Evolutionary conservation across 2,113 vertebrate species (phyloP).

Genomic region (Promerops cafer): DNA sequence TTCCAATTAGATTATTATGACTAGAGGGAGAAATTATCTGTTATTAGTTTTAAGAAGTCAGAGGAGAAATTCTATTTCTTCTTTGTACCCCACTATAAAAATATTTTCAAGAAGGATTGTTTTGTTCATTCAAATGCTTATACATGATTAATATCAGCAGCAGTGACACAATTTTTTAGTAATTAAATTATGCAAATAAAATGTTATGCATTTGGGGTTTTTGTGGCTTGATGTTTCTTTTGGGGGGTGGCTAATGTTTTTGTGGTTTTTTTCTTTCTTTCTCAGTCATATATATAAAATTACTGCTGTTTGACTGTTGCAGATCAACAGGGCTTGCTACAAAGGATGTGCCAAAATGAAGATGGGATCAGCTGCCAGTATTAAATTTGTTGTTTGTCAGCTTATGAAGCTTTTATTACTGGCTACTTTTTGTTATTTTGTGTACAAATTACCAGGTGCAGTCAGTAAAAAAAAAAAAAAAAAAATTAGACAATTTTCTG

Average conservation of each 20-base stretch:
- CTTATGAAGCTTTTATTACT: neutral
- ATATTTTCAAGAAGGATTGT: neutral
- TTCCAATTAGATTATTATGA: neutral
- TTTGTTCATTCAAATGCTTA: neutral
- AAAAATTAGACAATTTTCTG: accelerated
- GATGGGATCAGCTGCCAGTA: neutral
- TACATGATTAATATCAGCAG: neutral
- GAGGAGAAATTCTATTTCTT: neutral
- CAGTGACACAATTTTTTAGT: neutral
- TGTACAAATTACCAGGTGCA: neutral
- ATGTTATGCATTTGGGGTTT: neutral
- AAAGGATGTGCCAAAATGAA: neutral
- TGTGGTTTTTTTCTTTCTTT: neutral
- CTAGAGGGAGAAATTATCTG: neutral
- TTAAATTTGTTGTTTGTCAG: neutral
- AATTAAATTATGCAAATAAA: neutral
- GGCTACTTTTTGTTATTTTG: neutral
- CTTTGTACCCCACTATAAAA: neutral
- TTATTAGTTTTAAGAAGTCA: neutral
- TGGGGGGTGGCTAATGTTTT: neutral
- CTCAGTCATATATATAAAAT: neutral
- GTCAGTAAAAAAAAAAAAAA: neutral
- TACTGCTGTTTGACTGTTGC: neutral
- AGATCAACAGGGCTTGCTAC: neutral
- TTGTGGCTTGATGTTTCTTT: neutral